Evolutionary conservation across 2,888 invertebrate genomes (phyloP), one percentile per base, ranked within the genome.

Genomic region (Parnassius mnemosyne): DNA sequence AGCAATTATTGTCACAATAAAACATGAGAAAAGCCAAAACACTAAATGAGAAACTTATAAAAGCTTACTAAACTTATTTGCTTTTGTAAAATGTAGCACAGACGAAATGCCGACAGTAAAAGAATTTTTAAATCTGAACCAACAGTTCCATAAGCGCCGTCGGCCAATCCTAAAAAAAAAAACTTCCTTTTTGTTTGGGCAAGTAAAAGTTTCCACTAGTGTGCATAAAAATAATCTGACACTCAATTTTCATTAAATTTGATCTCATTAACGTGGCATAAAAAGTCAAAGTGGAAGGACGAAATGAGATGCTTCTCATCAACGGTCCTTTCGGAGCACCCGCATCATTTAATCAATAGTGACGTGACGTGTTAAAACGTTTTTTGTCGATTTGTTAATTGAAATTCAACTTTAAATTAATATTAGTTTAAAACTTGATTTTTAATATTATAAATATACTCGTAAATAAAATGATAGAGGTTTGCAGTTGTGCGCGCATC

Each of bases 161-260:
- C 20, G n/a, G 56, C 57, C 57, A 53, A 61, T 34, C 47, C 41
- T 53, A 43, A 47, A 53, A 49, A n/a, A n/a, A n/a, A 20, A 53
- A 57, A 52, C 49, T 57, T 20, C 57, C 57, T 57, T 61, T 61
- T 61, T 57, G 57, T 61, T 61, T 41, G 42, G 10, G 47, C 34
- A 34, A 34, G 7, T 34, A 34, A 34, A 56, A 61, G 43, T 61
- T 61, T 61, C 53, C 9, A 50, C 54, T 53, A 53, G 53, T 57
- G 53, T 49, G 61, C 53, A 42, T 52, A 25, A 52, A 58, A 61
- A 56, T 60, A 56, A 61, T 56, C 51, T 50, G 46, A 57, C 49
- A 61, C 57, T 57, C 53, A 49, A 52, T 53, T 52, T 47, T 43
- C 47, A 52, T 49, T 49, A 57, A 53, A 57, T 42, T 61, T 41